A percentile compares a stretch with the other conserved stretches of the same genome.
Conservation (phyloP, 2,113 vertebrate genomes). For the Lichenostomus cassidix region DNA sequence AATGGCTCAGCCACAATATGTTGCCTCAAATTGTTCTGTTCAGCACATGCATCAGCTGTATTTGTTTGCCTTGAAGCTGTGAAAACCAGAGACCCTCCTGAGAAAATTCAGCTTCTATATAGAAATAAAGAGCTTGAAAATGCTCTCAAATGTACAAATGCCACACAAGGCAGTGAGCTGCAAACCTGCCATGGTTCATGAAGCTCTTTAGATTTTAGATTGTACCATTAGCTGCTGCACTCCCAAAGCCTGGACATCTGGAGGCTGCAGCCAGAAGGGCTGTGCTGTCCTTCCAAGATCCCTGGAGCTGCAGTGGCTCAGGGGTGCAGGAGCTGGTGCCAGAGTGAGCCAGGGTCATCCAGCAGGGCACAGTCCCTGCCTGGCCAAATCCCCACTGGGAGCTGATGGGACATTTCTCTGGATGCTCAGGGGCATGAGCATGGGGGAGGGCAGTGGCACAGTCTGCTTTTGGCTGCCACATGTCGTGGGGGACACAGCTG, state of each 20-base stretch:
- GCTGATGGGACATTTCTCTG: neutral
- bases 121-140: neutral
- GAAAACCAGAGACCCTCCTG: neutral
- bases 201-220: neutral
- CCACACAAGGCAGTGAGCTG: neutral
- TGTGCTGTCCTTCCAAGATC: neutral
- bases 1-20: slow-evolving; percentile 24
- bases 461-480: neutral
- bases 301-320: neutral
- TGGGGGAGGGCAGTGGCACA: neutral
- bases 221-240: neutral
- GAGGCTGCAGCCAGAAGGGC: neutral
- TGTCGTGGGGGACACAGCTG: rapidly evolving
- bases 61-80: slow-evolving; percentile 1
- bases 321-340: neutral
- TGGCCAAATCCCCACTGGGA: rapidly evolving
- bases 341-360: neutral
- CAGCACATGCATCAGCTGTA: neutral
- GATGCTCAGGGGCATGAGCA: rapidly evolving
- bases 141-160: neutral
- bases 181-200: neutral
- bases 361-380: rapidly evolving
- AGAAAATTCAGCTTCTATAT: neutral
- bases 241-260: neutral
- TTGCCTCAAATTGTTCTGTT: neutral